These are phyloP conservation scores for Dusona sp. DNA, from an alignment of 2,888 invertebrate genomes.

Conservation along the genomic window DNA sequence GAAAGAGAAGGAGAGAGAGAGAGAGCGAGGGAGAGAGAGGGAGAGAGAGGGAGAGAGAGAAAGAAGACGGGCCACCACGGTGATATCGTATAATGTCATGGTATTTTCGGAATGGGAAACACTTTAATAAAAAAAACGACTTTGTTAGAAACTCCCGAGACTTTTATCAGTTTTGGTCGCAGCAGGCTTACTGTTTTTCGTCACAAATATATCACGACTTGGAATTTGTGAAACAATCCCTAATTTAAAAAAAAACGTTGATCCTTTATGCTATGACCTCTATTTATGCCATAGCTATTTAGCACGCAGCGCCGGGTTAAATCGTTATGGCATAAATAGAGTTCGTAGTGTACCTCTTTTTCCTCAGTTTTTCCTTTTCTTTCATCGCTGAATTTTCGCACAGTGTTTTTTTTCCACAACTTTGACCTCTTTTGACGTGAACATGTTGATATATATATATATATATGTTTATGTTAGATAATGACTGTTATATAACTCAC, in stretches of 20 bases:
- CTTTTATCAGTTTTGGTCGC: conserved; percentile 70
- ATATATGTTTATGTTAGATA: conserved; percentile 1
- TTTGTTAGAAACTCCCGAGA: conserved; percentile 62
- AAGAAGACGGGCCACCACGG: conserved; percentile 17
- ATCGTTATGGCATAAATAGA: no score
- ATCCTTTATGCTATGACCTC: no score
- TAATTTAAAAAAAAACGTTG: conserved; percentile 72
- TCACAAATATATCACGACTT: conserved; percentile 72
- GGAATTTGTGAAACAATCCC: conserved; percentile 79
- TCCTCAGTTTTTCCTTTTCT: neutral
- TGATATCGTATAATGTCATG: conserved; percentile 19
- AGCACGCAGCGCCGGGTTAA: no score
- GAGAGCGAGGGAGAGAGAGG: neutral
- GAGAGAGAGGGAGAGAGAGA: neutral
- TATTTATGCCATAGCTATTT: no score
- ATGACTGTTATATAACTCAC: conserved; percentile 52
- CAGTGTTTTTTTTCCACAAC: neutral
- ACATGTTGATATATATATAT: neutral
- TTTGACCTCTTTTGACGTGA: neutral
- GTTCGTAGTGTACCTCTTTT: neutral
- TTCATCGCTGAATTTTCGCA: neutral
- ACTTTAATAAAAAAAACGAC: conserved; percentile 24
- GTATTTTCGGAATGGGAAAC: conserved; percentile 12
- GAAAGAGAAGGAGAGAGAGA: neutral
- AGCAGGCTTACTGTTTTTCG: conserved; percentile 46